Percentiles rank a stretch among this genome's conserved stretches.
These are phyloP conservation scores for Psittacula echo DNA, from an alignment of 2,797 vertebrate species.

Conservation along the genomic window DNA sequence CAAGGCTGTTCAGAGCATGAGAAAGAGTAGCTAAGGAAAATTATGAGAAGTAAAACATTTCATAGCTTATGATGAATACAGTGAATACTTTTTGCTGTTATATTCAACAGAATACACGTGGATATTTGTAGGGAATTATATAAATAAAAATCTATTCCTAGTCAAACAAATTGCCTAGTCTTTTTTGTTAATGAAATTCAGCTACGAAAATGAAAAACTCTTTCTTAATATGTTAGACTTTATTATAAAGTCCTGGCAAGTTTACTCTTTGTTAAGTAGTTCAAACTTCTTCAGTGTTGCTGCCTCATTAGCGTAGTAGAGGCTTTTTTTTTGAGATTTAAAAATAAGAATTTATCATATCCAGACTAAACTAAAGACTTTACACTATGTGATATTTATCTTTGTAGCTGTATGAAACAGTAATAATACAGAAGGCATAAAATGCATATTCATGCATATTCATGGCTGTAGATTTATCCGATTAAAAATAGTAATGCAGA, in stretches of 20 bases:
- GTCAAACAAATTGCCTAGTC: background rate
- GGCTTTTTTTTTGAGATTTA: background rate
- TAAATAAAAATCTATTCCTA: background rate
- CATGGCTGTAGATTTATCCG: background rate
- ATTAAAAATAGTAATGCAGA: background rate
- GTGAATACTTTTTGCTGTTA: background rate
- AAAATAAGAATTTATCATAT: background rate
- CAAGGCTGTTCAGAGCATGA: background rate
- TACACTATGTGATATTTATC: background rate
- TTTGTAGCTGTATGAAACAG: background rate
- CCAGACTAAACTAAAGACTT: background rate
- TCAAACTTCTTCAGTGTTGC: background rate
- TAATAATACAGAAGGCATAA: background rate
- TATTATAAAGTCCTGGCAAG: background rate
- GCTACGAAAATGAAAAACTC: background rate
- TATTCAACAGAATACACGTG: background rate
- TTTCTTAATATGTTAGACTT: background rate
- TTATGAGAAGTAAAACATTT: background rate
- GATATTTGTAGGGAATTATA: background rate
- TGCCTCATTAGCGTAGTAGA: background rate
- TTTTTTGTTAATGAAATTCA: background rate
- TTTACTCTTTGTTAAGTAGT: background rate
- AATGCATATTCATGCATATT: background rate
- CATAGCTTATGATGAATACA: background rate
- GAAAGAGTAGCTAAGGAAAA: background rate